Evolutionary conservation across 2,888 invertebrate species (phyloP), one percentile per base, ranked within the genome.

Genomic region (Nectonema munidae): DNA sequence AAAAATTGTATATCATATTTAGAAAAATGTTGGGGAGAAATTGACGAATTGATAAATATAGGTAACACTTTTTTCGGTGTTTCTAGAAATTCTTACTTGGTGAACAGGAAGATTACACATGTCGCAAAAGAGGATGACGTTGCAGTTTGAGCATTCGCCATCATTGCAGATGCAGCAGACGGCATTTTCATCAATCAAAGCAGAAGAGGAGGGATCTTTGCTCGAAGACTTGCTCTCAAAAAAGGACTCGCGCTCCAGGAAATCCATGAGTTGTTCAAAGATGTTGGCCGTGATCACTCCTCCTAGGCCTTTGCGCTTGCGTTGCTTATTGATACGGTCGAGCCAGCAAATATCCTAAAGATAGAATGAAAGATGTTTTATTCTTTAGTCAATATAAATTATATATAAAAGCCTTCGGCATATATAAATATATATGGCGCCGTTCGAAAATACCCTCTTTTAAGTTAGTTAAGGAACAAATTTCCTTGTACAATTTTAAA

Each of bases 31-130:
- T n/a, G n/a, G n/a, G n/a, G n/a, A n/a, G n/a, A n/a, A n/a, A n/a
- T n/a, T n/a, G n/a, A n/a, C n/a, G n/a, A n/a, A n/a, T n/a, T n/a
- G n/a, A n/a, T n/a, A n/a, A n/a, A n/a, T n/a, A n/a, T n/a, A n/a
- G n/a, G n/a, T n/a, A n/a, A n/a, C n/a, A n/a, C n/a, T n/a, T n/a
- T n/a, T n/a, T n/a, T n/a, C n/a, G n/a, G n/a, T n/a, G n/a, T n/a
- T n/a, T n/a, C n/a, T n/a, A n/a, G n/a, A n/a, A n/a, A n/a, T n/a
- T n/a, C n/a, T n/a, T n/a, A 57, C 58, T 49, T 86, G 95, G 56
- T 95, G 95, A 11, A 95, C 89, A 18, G 95, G 83, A 45, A 95
- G 61, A 58, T 95, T 89, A 57, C 95, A 95, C 81, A 89, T 83
- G 60, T 95, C 95, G 60, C 95, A 95, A 59, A 95, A 95, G 37